Evolutionary conservation across 2,797 vertebrate species (phyloP).

Genomic region (Threskiornis aethiopicus): DNA sequence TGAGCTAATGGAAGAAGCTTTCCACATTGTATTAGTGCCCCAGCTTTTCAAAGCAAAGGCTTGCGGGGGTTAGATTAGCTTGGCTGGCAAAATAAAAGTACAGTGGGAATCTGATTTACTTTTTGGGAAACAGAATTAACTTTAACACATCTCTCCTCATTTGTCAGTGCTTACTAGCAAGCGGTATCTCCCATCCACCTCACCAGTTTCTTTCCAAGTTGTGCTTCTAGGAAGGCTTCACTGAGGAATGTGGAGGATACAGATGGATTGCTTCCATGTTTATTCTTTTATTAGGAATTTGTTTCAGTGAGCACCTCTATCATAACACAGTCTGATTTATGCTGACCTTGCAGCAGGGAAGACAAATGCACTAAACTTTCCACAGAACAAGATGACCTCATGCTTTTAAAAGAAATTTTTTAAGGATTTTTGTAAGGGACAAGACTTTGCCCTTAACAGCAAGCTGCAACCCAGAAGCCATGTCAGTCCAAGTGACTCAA

Average conservation of each 20-base stretch:
- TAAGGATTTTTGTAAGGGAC: neutral
- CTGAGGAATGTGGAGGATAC: conserved; percentile 2
- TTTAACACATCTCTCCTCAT: neutral
- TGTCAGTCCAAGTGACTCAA: neutral
- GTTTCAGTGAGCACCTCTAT: conserved; percentile 26
- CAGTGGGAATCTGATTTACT: neutral
- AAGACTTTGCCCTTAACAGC: neutral
- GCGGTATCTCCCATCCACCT: neutral
- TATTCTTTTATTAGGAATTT: conserved; percentile 47
- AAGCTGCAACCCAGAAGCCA: neutral
- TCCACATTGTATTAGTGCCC: neutral
- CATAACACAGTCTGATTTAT: conserved; percentile 57
- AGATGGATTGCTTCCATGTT: conserved; percentile 41
- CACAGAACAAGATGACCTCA: conserved; percentile 18
- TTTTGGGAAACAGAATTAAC: neutral
- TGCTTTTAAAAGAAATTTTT: neutral
- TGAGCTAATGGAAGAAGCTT: neutral
- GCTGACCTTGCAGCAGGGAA: neutral
- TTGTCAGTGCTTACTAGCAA: neutral
- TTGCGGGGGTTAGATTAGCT: neutral
- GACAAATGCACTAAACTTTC: conserved; percentile 3
- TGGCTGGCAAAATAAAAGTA: neutral
- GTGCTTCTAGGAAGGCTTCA: neutral
- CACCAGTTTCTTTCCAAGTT: neutral
- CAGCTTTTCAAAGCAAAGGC: neutral